These are phyloP conservation scores for Simalia tracyae DNA, from an alignment of 2,797 vertebrate genomes.

Conservation along the genomic window DNA sequence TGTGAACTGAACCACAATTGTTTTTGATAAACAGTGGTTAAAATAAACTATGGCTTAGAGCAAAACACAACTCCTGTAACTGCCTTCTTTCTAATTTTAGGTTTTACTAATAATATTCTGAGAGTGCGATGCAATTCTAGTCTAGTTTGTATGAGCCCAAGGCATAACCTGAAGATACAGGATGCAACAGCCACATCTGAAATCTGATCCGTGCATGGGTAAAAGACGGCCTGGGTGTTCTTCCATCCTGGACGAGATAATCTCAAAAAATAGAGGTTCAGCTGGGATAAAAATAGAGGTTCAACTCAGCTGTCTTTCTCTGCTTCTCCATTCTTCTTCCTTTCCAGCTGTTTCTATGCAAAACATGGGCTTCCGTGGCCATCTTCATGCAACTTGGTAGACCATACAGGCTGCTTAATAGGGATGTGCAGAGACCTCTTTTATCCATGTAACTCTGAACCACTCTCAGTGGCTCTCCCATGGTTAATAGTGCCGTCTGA, in stretches of 20 bases:
- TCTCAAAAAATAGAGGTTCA: neutral
- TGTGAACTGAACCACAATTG: neutral
- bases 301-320: neutral
- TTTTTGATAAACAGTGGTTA: neutral
- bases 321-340: neutral
- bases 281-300: neutral
- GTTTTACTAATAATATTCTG: neutral
- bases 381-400: neutral
- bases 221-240: neutral
- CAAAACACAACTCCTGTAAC: neutral
- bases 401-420: neutral
- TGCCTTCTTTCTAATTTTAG: neutral
- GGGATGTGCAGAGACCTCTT: neutral
- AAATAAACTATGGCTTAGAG: neutral
- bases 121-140: neutral
- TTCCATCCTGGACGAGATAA: neutral
- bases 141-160: neutral
- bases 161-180: too few species aligned
- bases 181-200: neutral
- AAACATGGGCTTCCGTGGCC: neutral
- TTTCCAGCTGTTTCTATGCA: neutral
- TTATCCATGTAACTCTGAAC: neutral
- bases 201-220: neutral
- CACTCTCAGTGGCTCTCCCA: neutral
- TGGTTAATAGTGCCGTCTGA: neutral